phyloP scores from a whole-genome alignment of 2,113 vertebrate genomes.

The Todiramphus saurophagus region DNA sequence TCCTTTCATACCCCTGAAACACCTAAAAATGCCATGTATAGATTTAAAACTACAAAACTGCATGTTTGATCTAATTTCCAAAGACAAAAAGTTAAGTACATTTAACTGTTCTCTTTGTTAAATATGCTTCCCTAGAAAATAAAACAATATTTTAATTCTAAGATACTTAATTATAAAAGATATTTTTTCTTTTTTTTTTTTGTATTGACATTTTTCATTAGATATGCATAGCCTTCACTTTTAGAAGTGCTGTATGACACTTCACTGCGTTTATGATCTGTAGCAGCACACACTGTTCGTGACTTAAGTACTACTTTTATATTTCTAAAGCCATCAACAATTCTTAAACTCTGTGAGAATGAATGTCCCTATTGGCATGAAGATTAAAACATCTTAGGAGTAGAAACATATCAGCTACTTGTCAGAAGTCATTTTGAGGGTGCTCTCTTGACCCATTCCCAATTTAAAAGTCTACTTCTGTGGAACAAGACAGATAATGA shows the following conservation, averaged over 20 bases:
- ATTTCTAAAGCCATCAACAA: slow-evolving; percentile 47
- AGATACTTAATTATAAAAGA: neutral
- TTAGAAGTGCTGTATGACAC: neutral
- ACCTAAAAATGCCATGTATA: neutral
- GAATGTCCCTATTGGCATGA: slow-evolving; percentile 50
- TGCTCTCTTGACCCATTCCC: slow-evolving; percentile 47
- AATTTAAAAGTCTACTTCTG: slow-evolving; percentile 38
- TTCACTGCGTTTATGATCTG: neutral
- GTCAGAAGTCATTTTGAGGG: slow-evolving; percentile 41
- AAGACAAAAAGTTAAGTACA: neutral
- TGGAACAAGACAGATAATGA: slow-evolving; percentile 39
- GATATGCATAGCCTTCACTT: neutral
- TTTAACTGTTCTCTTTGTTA: neutral
- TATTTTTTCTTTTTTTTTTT: neutral
- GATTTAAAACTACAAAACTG: neutral
- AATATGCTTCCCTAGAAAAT: neutral
- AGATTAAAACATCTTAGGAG: slow-evolving; percentile 40
- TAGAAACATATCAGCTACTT: slow-evolving; percentile 48
- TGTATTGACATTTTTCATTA: neutral
- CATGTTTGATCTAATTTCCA: neutral
- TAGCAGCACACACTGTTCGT: neutral
- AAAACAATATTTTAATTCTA: neutral
- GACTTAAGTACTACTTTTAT: neutral
- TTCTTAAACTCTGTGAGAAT: slow-evolving; percentile 32
- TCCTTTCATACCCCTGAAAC: neutral